phyloP scores from a whole-genome alignment of 1,140 invertebrate species.

The Achatina immaculata region DNA sequence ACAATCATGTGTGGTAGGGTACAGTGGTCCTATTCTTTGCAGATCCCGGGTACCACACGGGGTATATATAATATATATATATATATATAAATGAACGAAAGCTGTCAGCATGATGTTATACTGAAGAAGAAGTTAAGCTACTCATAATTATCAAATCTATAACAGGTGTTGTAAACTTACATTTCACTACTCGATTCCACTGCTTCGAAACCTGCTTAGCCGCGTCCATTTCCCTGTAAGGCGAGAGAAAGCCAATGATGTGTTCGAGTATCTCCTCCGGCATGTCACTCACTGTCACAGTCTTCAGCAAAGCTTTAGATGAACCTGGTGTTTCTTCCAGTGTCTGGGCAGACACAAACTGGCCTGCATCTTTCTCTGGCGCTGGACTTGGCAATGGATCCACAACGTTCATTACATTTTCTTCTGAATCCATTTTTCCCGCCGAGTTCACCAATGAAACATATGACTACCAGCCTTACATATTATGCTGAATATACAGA shows the following conservation, averaged over 20 bases:
- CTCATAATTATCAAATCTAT: no score
- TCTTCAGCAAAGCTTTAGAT: not conserved
- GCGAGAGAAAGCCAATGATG: conserved; percentile 88
- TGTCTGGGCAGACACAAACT: not conserved
- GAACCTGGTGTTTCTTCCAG: not conserved
- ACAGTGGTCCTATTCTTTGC: no score
- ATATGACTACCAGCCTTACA: no score
- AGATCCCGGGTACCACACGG: no score
- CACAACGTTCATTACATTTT: not conserved
- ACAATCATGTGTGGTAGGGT: no score
- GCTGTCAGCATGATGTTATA: no score
- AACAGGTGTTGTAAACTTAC: conserved; percentile 73
- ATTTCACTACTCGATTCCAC: conserved; percentile 85
- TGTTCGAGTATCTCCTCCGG: conserved; percentile 94
- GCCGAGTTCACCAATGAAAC: no score
- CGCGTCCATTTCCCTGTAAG: conserved; percentile 88
- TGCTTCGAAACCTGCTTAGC: conserved; percentile 87
- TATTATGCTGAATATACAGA: no score
- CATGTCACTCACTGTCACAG: conserved; percentile 69
- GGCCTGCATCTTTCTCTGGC: not conserved
- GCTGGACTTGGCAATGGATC: not conserved
- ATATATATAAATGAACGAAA: no score
- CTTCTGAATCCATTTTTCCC: not conserved
- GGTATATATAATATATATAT: no score
- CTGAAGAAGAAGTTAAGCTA: no score